A percentile compares a stretch with the other conserved stretches of the same genome.
These are phyloP conservation scores for Varanus komodoensis DNA, from an alignment of 2,113 vertebrate species.

Conservation along the genomic window DNA sequence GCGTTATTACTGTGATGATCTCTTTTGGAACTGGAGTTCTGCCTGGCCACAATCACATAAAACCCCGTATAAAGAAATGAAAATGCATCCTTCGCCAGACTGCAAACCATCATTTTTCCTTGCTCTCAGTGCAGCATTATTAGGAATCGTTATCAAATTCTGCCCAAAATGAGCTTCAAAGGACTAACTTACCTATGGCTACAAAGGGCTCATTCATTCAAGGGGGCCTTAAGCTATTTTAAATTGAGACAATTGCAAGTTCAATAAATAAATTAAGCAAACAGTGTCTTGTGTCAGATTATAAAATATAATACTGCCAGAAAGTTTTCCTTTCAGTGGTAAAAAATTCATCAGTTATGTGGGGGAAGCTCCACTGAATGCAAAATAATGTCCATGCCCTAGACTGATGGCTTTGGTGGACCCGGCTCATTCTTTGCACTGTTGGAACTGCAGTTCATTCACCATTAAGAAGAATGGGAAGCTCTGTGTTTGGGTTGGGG, in stretches of 20 bases:
- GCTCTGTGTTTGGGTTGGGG: neutral
- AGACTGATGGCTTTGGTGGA: neutral
- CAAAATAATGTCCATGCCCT: slow-evolving; percentile 1
- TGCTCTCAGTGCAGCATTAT: slow-evolving; percentile 5
- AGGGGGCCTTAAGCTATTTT: slow-evolving; percentile 31
- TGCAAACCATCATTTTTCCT: neutral
- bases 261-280: slow-evolving; percentile 41
- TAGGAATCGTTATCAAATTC: slow-evolving; percentile 36
- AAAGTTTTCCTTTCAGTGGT: slow-evolving; percentile 5
- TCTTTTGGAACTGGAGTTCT: neutral
- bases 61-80: neutral
- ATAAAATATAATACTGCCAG: slow-evolving; percentile 38
- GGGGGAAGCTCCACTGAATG: neutral
- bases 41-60: neutral
- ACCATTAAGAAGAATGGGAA: neutral
- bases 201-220: slow-evolving; percentile 34
- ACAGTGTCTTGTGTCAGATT: slow-evolving; percentile 26
- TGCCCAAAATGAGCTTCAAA: slow-evolving; percentile 25
- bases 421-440: neutral
- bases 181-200: slow-evolving; percentile 30
- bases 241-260: slow-evolving; percentile 43
- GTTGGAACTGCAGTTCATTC: neutral
- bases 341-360: slow-evolving; percentile 17
- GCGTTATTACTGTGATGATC: neutral
- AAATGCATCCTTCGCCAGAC: neutral